These are phyloP conservation scores for Philotrypesis tridentata DNA, from an alignment of 1,140 invertebrate species.

Conservation along the genomic window DNA sequence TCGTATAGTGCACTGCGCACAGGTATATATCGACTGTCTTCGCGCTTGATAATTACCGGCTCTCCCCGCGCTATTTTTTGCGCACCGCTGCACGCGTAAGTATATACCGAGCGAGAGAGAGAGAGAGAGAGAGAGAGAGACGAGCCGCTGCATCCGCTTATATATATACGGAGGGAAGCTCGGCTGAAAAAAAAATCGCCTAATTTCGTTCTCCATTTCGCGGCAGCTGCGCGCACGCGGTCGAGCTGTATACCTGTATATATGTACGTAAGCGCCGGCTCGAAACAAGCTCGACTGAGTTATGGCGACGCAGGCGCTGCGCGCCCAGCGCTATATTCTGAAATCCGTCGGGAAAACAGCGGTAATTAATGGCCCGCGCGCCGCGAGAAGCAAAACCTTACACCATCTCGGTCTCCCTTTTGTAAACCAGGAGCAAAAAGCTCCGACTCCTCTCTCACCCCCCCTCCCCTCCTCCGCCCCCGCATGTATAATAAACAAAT, in stretches of 20 bases:
- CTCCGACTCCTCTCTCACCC: too few species aligned
- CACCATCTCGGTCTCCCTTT: neutral
- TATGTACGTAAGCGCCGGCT: neutral
- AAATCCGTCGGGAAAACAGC: conserved; percentile 10
- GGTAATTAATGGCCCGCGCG: conserved; percentile 13
- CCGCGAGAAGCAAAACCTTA: neutral
- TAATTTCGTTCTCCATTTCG: conserved; percentile 7
- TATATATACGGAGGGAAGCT: neutral
- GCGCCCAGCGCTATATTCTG: neutral
- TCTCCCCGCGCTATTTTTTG: neutral
- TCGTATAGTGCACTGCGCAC: too few species aligned
- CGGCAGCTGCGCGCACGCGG: conserved; percentile 12
- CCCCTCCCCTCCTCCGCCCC: too few species aligned
- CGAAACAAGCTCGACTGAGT: conserved; percentile 6
- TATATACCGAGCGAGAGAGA: too few species aligned
- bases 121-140: too few species aligned
- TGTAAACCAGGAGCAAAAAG: neutral
- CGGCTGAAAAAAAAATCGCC: neutral
- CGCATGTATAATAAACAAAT: neutral
- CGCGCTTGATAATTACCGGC: neutral
- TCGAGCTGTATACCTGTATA: too few species aligned
- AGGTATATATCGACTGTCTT: neutral
- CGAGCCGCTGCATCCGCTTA: too few species aligned
- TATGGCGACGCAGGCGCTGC: neutral
- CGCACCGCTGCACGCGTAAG: too few species aligned